Base-by-base conservation (phyloP, 1,140 invertebrate species). In the Thrips palmi region DNA sequence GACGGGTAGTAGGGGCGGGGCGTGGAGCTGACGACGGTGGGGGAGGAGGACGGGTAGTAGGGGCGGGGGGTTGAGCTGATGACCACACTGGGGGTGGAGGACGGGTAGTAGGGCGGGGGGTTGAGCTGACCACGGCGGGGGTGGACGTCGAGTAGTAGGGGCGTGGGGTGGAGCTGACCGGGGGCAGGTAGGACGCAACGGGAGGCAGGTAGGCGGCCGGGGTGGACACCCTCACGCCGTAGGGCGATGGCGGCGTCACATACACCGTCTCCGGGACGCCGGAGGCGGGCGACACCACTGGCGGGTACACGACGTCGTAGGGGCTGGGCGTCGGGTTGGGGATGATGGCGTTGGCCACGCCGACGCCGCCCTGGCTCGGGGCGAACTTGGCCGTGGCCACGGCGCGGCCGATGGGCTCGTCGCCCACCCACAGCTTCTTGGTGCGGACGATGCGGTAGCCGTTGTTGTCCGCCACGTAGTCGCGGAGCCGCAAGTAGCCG, bases 381-480 rank as follows among this genome's bases (percentile, higher is more conserved):
- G 64, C 66, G 17, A 70, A 63, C 51, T 81, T 81, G n/a, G 74
- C 69, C 32, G 71, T 62, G 42, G 71, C 65, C 1, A 80, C 58
- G 14, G 77, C 76, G 25, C 77, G 67, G 49, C 59, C 56, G 27
- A 82, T 72, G 10, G 72, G 66, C 37, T 68, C 59, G 43, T 77
- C 67, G 17, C 79, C 80, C 21, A 84, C 78, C 47, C 61, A 82
- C 4, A 83, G 62, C 47, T 76, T 82, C 52, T 83, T 83, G 0
- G 77, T 78, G 51, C 62, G 58, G 35, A 83, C 61, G 49, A 85
- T 81, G 44, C 79, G 65, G 50, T 78, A 85, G 28, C 80, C 80
- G 45, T 74, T 63, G 44, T 67, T 63, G 53, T 87, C 83, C 11
- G 84, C 83, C 38, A 88, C 76, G 52, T 88, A 89, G 49, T 88